Base-by-base conservation (phyloP, 1,140 invertebrate species). In the Eriocheir sinensis region DNA sequence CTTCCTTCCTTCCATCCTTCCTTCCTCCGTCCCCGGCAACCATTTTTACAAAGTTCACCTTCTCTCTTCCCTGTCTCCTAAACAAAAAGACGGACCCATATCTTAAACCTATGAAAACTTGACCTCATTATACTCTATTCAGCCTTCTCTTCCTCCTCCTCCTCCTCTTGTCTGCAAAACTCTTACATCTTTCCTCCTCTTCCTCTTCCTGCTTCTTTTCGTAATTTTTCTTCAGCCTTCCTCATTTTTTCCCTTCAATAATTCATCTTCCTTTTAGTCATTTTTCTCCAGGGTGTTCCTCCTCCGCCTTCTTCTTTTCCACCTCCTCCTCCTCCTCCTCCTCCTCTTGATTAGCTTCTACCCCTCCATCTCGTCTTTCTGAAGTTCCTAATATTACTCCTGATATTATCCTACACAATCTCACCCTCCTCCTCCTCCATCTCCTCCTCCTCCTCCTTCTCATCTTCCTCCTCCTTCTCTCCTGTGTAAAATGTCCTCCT, bases 371-470 rank as follows among this genome's bases (percentile, higher is more conserved):
- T 27, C 53, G 9, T 27, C 53, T 27, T 72, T 27, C 53, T 72
- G 9, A 12, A 12, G 9, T 27, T 27, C 53, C 53, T 72, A 12
- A 12, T 27, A 12, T 27, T 27, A 12, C 27, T 27, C 53, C 53
- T 72, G 9, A 12, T 27, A 12, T 27, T 72, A 12, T 27, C 53
- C 53, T 72, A 12, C 53, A 12, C 27, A 12, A 12, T 27, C 27
- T 27, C 27, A 12, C 27, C 53, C 27, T 27, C 27, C 53, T 72
- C 53, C 27, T 27, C 27, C 53, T 72, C 53, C 27, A 12, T 72
- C 53, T 72, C 53, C 38, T 41, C 17, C 83, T 85, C 83, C 38
- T 41, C 38, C 83, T 85, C 80, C 34, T 36, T n/a, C 80, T 81
- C 80, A 12, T 27, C 27, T 27, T 72, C 53, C 12, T 36, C 12